These are phyloP conservation scores for Piezodorus guildinii DNA, from an alignment of 1,140 invertebrate species.

Conservation along the genomic window DNA sequence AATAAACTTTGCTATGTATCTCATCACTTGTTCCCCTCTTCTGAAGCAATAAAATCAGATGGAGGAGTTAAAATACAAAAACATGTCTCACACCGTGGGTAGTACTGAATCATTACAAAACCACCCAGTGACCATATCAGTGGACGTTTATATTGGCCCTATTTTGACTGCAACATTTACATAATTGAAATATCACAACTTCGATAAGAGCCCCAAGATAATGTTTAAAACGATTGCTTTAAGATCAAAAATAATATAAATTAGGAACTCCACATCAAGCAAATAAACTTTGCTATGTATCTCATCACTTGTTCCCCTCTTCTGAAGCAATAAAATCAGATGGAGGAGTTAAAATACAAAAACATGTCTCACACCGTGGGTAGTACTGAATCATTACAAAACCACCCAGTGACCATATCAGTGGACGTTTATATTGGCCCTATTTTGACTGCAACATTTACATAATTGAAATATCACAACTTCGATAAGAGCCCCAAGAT, in stretches of 20 bases:
- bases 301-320: too few relatives aligned
- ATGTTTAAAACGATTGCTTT: not conserved
- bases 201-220: conserved; percentile 38
- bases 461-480: conserved; percentile 22
- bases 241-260: too few relatives aligned
- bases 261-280: not conserved
- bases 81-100: conserved; percentile 36
- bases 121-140: conserved; percentile 37
- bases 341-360: not conserved
- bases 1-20: too few relatives aligned
- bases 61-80: not conserved
- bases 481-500: conserved; percentile 28
- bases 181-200: conserved; percentile 35
- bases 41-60: too few relatives aligned
- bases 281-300: too few relatives aligned
- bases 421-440: conserved; percentile 29
- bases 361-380: conserved; percentile 34
- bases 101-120: conserved; percentile 37
- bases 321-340: too few relatives aligned
- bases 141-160: conserved; percentile 37
- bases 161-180: conserved; percentile 35
- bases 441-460: conserved; percentile 29
- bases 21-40: too few relatives aligned
- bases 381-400: conserved; percentile 38
- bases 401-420: conserved; percentile 30